Evolutionary conservation across 2,113 vertebrate species (phyloP).

Genomic region (Corvus cornix): DNA sequence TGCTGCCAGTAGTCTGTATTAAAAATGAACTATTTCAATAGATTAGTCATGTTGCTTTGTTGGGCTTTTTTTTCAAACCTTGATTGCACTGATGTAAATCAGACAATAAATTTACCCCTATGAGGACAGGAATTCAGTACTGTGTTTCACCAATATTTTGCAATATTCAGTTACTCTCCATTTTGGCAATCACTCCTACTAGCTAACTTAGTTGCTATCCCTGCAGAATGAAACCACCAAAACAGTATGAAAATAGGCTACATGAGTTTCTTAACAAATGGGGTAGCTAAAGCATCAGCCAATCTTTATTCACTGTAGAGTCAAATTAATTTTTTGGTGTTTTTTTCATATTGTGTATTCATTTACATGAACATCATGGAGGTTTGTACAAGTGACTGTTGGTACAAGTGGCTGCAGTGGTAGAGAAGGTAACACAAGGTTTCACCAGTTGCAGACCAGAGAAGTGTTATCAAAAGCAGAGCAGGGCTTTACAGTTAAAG

Average conservation of each 20-base stretch:
- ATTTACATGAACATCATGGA: not conserved
- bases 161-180: not conserved
- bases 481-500: not conserved
- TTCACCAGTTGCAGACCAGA: not conserved
- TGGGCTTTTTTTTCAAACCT: not conserved
- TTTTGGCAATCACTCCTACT: not conserved
- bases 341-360: not conserved
- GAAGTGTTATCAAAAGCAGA: not conserved
- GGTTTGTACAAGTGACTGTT: not conserved
- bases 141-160: not conserved
- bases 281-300: not conserved
- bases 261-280: not conserved
- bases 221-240: not conserved
- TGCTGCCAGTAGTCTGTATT: not conserved
- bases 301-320: not conserved
- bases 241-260: not conserved
- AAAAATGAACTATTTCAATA: not conserved
- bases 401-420: not conserved
- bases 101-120: not conserved
- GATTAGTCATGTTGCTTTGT: not conserved
- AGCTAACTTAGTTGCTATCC: not conserved
- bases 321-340: not conserved
- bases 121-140: not conserved
- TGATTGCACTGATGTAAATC: not conserved
- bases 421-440: not conserved